Percentiles rank a stretch among this genome's conserved stretches.
Conservation (phyloP, 2,797 vertebrate species). For the Poliocrania exsul region DNA sequence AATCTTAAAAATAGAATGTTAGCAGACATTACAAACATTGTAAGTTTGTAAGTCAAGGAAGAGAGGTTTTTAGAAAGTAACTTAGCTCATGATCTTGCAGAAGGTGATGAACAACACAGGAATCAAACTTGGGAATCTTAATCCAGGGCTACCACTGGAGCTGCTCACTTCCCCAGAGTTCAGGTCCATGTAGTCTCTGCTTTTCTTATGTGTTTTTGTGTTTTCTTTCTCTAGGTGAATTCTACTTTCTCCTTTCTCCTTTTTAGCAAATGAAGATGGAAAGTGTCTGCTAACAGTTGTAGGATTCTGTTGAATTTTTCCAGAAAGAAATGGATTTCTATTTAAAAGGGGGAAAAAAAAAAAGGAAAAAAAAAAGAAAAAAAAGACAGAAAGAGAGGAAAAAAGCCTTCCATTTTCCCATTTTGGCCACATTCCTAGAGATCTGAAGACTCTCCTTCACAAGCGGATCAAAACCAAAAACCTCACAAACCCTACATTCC, state of each 20-base stretch:
- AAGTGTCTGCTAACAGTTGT: background rate
- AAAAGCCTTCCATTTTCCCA: background rate
- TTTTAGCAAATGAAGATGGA: background rate
- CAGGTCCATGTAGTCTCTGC: background rate
- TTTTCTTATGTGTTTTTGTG: background rate
- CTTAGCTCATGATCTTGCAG: background rate
- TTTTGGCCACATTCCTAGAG: background rate
- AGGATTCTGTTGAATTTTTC: background rate
- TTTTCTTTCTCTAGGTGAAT: background rate
- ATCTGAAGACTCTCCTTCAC: background rate
- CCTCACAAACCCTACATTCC: background rate
- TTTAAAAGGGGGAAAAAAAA: too few species aligned
- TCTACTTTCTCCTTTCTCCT: background rate
- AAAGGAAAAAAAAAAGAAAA: background rate
- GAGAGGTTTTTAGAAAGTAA: background rate
- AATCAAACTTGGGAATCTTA: background rate
- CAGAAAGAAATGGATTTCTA: background rate
- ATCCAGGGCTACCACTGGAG: background rate
- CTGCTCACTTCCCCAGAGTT: background rate
- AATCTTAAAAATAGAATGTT: background rate
- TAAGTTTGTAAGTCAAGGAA: background rate
- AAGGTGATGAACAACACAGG: background rate
- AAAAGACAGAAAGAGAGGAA: accelerated
- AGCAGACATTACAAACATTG: background rate
- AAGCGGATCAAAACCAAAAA: background rate